A percentile compares a stretch with the other conserved stretches of the same genome.
These are phyloP conservation scores for Podotricha telesiphe DNA, from an alignment of 2,888 invertebrate species.

Conservation along the genomic window DNA sequence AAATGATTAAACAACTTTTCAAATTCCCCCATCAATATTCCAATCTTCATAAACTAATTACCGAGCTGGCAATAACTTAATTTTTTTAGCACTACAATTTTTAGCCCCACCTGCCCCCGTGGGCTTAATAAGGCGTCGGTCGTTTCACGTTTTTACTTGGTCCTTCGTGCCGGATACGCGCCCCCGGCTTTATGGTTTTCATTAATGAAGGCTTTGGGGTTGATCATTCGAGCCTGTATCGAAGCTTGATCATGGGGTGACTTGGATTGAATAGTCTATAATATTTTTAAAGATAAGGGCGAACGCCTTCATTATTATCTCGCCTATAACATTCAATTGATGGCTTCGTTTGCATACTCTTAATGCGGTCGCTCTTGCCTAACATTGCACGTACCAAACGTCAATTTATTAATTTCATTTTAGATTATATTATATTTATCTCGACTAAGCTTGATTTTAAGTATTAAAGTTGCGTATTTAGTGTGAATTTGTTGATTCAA, in stretches of 20 bases:
- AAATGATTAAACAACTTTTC: conserved; percentile 5
- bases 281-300: conserved; percentile 55
- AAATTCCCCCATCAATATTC: conserved; percentile 45
- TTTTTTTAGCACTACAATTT: conserved; percentile 68
- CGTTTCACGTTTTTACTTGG: conserved; percentile 68
- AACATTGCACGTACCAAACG: conserved; percentile 1
- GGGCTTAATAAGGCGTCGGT: conserved; percentile 73
- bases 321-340: conserved; percentile 43
- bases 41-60: conserved; percentile 50
- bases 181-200: conserved; percentile 73
- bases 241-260: conserved; percentile 66
- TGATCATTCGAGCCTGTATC: conserved; percentile 71
- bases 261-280: conserved; percentile 49
- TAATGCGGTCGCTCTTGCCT: conserved; percentile 2
- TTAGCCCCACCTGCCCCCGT: conserved; percentile 64
- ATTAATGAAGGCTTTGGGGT: conserved; percentile 79
- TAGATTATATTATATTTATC: conserved; percentile 20
- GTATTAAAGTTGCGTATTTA: neutral
- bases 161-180: conserved; percentile 64
- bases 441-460: neutral
- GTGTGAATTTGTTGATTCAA: neutral
- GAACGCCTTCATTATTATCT: conserved; percentile 48
- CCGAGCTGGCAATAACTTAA: conserved; percentile 59
- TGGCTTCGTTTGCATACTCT: conserved; percentile 39
- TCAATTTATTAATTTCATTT: conserved; percentile 28